A percentile compares a stretch with the other conserved stretches of the same genome.
Evolutionary conservation across 2,888 invertebrate species (phyloP).

Genomic region (Cheilosia impressa): DNA sequence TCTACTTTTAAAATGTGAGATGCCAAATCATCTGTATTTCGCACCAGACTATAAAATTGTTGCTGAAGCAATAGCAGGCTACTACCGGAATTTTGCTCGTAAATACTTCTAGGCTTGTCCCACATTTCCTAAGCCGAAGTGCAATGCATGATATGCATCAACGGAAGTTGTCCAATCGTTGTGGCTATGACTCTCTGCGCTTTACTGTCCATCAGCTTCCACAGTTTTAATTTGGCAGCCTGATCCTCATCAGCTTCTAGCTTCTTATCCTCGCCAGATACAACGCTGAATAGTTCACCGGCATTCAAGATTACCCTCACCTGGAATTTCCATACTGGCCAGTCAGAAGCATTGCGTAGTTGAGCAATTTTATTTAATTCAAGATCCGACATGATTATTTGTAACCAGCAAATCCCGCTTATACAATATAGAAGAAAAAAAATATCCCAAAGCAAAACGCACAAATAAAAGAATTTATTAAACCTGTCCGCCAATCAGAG

Average conservation of each 20-base stretch:
- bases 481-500: no score
- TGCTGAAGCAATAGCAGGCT: slow-evolving; percentile 79
- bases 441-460: no score
- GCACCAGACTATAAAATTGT: neutral
- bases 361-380: no score
- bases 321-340: slow-evolving; percentile 1
- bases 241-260: no score
- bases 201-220: neutral
- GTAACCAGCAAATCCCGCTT: no score
- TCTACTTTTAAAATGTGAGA: slow-evolving; percentile 42
- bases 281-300: neutral
- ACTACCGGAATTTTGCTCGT: slow-evolving; percentile 79
- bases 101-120: slow-evolving; percentile 73
- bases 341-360: neutral
- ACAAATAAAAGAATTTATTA: no score
- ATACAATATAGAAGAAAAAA: no score
- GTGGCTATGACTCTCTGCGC: slow-evolving; percentile 4
- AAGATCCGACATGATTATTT: no score
- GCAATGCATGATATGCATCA: slow-evolving; percentile 68
- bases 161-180: slow-evolving; percentile 2
- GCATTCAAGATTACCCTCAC: neutral
- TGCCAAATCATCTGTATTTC: neutral
- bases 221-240: neutral
- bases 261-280: no score
- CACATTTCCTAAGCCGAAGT: slow-evolving; percentile 67